Evolutionary conservation across 2,797 vertebrate genomes (phyloP).

Genomic region (Danio kyathit): DNA sequence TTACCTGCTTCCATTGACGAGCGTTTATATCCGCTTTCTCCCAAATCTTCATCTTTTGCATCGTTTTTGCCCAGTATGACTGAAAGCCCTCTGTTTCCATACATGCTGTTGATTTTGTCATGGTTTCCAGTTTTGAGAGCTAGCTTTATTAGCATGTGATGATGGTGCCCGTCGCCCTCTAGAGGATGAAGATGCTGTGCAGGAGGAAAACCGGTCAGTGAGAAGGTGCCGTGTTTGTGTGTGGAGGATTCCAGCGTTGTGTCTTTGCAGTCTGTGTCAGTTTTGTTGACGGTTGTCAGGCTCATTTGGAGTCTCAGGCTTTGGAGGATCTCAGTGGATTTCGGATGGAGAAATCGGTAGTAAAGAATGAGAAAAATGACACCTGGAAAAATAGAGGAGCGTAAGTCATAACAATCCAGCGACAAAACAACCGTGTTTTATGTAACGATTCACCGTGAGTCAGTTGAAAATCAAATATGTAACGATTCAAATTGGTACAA

Average conservation of each 20-base stretch:
- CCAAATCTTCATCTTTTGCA: slow-evolving; percentile 47
- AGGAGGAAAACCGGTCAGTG: slow-evolving; percentile 5
- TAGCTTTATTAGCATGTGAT: slow-evolving; percentile 86
- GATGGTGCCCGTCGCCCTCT: slow-evolving; percentile 79
- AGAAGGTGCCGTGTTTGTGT: slow-evolving; percentile 64
- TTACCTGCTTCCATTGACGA: slow-evolving; percentile 57
- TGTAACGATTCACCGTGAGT: no score
- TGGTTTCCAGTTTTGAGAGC: slow-evolving; percentile 86
- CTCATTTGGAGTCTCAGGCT: slow-evolving; percentile 75
- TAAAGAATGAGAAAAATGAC: slow-evolving; percentile 80
- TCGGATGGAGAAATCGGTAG: slow-evolving; percentile 88
- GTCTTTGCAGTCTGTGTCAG: slow-evolving; percentile 70
- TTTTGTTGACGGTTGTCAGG: slow-evolving; percentile 64
- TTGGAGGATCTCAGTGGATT: slow-evolving; percentile 85
- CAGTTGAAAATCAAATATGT: no score
- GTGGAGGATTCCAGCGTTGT: slow-evolving; percentile 58
- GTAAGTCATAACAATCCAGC: no score
- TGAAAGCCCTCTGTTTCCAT: slow-evolving; percentile 76
- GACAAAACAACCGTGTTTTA: no score
- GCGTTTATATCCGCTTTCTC: slow-evolving; percentile 66
- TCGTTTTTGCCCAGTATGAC: slow-evolving; percentile 77
- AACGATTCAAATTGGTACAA: no score
- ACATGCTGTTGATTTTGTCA: slow-evolving; percentile 76
- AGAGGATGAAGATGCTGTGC: slow-evolving; percentile 69
- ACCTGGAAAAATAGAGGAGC: slow-evolving; percentile 70